Evolutionary conservation across 2,113 vertebrate genomes (phyloP).

Genomic region (Ophthalmolycus amberensis): DNA sequence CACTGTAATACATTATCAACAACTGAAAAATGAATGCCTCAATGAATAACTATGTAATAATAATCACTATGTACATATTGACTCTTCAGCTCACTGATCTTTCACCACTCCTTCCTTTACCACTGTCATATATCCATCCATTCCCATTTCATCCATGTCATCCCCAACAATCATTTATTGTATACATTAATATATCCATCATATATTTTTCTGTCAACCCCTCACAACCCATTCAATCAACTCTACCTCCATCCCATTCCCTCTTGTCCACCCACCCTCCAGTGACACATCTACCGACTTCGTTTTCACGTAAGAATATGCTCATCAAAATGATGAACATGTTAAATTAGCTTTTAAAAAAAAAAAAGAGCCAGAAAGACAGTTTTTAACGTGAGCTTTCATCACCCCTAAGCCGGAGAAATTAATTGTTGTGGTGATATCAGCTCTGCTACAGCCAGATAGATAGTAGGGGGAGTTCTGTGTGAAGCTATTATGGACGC

Average conservation of each 20-base stretch:
- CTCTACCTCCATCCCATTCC: conserved; percentile 1
- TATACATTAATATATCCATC: conserved; percentile 2
- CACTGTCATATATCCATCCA: background rate
- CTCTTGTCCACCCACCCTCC: conserved; percentile 5
- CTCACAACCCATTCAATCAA: conserved; percentile 28
- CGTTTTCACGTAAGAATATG: conserved; percentile 49
- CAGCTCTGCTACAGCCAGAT: conserved; percentile 66
- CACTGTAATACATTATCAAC: background rate
- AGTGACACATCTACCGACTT: conserved; percentile 21
- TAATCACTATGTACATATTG: background rate
- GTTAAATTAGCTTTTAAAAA: conserved; percentile 61
- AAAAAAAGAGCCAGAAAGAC: conserved; percentile 62
- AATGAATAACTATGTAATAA: background rate
- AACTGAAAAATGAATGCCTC: background rate
- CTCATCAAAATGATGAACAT: conserved; percentile 63
- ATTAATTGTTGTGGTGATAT: conserved; percentile 81
- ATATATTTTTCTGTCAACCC: conserved; percentile 10
- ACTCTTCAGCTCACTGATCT: background rate
- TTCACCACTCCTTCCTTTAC: conserved; percentile 2
- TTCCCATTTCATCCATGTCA: conserved; percentile 11
- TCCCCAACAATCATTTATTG: conserved; percentile 2
- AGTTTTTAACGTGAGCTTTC: conserved; percentile 70
- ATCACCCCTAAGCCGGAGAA: conserved; percentile 71
- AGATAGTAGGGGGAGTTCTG: conserved; percentile 67
- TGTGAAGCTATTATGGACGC: conserved; percentile 76